phyloP scores from a whole-genome alignment of 2,888 invertebrate genomes.

The Perithous albicinctus region DNA sequence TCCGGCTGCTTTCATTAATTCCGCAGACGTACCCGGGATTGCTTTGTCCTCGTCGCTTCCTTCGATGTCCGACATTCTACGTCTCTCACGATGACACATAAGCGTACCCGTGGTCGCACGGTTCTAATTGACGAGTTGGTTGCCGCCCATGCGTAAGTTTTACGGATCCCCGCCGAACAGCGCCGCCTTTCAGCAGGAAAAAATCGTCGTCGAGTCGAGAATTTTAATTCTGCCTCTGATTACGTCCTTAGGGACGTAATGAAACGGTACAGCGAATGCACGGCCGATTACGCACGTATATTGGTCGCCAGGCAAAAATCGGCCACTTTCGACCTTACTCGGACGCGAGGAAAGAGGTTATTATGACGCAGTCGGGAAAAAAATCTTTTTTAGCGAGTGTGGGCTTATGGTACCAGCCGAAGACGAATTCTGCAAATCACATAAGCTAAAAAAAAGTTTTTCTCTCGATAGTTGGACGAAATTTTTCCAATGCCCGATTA shows the following conservation, averaged over 20 bases:
- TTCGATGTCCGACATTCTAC: not conserved
- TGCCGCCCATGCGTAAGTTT: slow-evolving; percentile 2
- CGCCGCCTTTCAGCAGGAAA: slow-evolving; percentile 3
- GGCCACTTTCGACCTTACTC: not conserved
- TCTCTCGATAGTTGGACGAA: no score
- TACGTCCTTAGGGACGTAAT: slow-evolving; percentile 1
- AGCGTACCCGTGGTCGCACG: slow-evolving; percentile 4
- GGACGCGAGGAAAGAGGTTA: no score
- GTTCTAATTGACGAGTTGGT: not conserved
- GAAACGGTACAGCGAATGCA: not conserved
- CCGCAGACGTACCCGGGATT: no score
- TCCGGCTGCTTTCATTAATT: no score
- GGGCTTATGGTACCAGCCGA: no score
- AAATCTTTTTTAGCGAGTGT: no score
- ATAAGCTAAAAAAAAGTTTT: no score
- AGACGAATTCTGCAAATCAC: no score
- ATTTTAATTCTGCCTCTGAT: not conserved
- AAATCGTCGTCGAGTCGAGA: not conserved
- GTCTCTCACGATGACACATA: no score
- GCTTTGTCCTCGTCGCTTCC: slow-evolving; percentile 1
- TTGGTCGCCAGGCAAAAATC: slow-evolving; percentile 3
- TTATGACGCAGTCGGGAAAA: slow-evolving; percentile 19
- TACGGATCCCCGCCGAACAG: not conserved
- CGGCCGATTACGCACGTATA: not conserved
- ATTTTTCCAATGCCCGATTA: no score